Evolutionary conservation across 2,113 vertebrate species (phyloP).

Genomic region (Malurus elegans): DNA sequence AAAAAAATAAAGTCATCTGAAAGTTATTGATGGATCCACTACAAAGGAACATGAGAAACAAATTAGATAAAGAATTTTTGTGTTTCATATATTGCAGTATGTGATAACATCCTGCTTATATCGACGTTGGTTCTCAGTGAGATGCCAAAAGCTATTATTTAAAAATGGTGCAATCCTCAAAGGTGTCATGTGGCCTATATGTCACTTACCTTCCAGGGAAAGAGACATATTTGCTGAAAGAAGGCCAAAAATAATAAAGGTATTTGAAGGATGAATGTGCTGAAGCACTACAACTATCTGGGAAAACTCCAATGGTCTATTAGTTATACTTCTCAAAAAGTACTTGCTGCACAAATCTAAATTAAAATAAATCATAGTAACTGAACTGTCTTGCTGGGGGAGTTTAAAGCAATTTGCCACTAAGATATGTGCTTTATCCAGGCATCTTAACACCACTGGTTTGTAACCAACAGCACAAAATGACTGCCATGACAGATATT

Average conservation of each 20-base stretch:
- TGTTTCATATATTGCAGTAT: not conserved
- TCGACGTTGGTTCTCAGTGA: not conserved
- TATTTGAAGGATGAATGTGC: conserved; percentile 65
- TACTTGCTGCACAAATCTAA: conserved; percentile 4
- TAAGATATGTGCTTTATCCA: not conserved
- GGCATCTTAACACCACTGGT: not conserved
- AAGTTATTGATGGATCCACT: not conserved
- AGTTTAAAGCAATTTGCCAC: conserved; percentile 39
- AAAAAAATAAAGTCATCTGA: not conserved
- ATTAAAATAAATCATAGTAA: conserved; percentile 64
- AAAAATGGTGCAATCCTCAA: not conserved
- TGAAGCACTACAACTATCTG: conserved; percentile 49
- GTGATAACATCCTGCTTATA: not conserved
- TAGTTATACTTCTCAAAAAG: conserved; percentile 50
- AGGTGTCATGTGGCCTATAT: not conserved
- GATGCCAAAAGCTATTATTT: not conserved
- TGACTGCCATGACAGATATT: not conserved
- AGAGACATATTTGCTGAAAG: not conserved
- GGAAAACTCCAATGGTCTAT: conserved; percentile 56
- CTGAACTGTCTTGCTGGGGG: not conserved
- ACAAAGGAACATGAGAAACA: not conserved
- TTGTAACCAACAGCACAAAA: not conserved
- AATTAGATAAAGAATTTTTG: not conserved
- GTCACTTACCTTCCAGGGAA: not conserved
- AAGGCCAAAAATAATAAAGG: conserved; percentile 30